A percentile compares a stretch with the other conserved stretches of the same genome.
Evolutionary conservation across 2,797 vertebrate genomes (phyloP).

Genomic region (Poecilia wingei): DNA sequence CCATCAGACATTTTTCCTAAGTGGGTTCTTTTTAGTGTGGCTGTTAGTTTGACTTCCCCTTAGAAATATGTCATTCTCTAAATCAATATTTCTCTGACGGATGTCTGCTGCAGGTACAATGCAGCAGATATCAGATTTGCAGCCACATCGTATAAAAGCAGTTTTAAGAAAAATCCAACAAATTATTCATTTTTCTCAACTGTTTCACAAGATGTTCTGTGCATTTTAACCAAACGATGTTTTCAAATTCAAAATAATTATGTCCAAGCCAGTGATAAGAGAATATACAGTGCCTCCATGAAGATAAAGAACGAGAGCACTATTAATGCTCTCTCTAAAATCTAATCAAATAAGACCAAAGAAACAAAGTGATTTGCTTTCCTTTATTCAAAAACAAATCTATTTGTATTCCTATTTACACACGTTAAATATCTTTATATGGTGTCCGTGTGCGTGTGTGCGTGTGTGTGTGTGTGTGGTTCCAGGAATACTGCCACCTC

Average conservation of each 20-base stretch:
- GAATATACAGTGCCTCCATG: constrained; percentile 17
- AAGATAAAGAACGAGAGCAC: constrained; percentile 6
- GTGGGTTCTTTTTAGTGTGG: not conserved
- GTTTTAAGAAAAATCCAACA: not conserved
- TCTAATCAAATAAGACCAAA: constrained; percentile 7
- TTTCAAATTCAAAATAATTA: constrained; percentile 27
- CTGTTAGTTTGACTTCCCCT: not conserved
- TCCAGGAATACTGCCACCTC: not conserved
- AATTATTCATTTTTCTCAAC: not conserved
- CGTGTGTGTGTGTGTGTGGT: not conserved
- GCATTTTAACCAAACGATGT: constrained; percentile 13
- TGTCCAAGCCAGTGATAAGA: constrained; percentile 16
- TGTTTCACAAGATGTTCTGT: constrained; percentile 26
- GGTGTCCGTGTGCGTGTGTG: no score
- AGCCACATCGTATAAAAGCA: not conserved
- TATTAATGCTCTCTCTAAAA: constrained; percentile 1
- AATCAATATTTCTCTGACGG: not conserved
- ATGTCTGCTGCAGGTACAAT: not conserved
- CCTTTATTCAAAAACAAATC: not conserved
- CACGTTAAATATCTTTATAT: not conserved
- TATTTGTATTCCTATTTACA: not conserved
- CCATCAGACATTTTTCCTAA: not conserved
- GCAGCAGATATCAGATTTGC: not conserved
- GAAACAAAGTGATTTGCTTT: not conserved
- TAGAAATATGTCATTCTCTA: not conserved